Evolutionary conservation across 2,797 vertebrate genomes (phyloP).

Genomic region (Telmatherina bonti): DNA sequence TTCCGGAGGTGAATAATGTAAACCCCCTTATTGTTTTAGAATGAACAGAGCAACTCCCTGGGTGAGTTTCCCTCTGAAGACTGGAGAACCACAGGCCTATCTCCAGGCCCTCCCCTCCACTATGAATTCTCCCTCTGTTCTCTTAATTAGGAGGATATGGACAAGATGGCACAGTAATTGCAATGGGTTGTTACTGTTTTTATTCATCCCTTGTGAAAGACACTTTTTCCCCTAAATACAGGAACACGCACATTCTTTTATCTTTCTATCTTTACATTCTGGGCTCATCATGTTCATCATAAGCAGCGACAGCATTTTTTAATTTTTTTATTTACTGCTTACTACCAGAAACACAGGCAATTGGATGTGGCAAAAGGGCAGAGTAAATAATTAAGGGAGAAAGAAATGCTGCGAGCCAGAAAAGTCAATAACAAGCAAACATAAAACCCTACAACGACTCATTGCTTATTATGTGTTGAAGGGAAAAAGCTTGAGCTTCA

Average conservation of each 20-base stretch:
- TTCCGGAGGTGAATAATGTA: constrained; percentile 67
- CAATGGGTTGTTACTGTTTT: constrained; percentile 55
- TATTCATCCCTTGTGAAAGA: constrained; percentile 52
- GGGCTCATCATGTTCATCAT: constrained; percentile 21
- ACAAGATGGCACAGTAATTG: constrained; percentile 63
- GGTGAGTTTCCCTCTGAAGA: constrained; percentile 59
- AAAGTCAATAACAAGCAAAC: constrained; percentile 60
- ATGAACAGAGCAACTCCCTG: constrained; percentile 62
- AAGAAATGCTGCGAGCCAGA: constrained; percentile 52
- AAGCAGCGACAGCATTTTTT: constrained; percentile 6
- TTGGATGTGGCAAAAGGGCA: constrained; percentile 44
- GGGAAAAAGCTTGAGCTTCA: constrained; percentile 33
- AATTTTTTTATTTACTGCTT: constrained; percentile 34
- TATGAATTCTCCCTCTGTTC: constrained; percentile 70
- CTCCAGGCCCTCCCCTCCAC: constrained; percentile 62
- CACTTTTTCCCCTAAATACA: constrained; percentile 34
- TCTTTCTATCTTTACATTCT: constrained; percentile 21
- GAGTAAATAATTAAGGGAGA: constrained; percentile 65
- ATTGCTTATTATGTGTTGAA: constrained; percentile 53
- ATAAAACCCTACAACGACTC: constrained; percentile 52
- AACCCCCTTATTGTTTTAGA: constrained; percentile 62
- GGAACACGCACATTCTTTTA: constrained; percentile 26
- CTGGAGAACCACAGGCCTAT: constrained; percentile 64
- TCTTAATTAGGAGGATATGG: constrained; percentile 68
- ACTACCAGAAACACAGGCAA: constrained; percentile 26